Conservation (phyloP, 1,140 invertebrate genomes). For the Lycorma delicatula region DNA sequence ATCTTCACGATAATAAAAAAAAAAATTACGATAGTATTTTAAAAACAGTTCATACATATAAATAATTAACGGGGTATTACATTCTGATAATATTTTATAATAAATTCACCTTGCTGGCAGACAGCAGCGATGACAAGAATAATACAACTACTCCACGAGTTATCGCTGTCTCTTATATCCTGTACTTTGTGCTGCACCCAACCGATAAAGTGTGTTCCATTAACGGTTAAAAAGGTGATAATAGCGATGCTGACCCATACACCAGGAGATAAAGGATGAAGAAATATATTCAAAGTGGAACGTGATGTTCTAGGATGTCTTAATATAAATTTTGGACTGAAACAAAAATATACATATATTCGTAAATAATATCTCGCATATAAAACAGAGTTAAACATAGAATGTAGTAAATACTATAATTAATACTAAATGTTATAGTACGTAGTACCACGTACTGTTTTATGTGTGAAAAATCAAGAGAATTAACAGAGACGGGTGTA, state of each 20-base stretch:
- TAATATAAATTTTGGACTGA: slow-evolving; percentile 50
- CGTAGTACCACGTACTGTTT: too few relatives aligned
- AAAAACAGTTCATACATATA: too few relatives aligned
- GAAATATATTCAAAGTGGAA: slow-evolving; percentile 27
- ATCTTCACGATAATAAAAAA: too few relatives aligned
- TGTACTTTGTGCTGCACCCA: not conserved
- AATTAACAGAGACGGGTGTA: too few relatives aligned
- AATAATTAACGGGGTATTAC: too few relatives aligned
- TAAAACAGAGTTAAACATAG: too few relatives aligned
- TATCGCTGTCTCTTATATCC: not conserved
- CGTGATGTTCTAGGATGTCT: slow-evolving; percentile 49
- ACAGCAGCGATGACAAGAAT: slow-evolving; percentile 37
- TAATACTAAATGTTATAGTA: too few relatives aligned
- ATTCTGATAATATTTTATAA: not conserved
- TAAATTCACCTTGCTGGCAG: slow-evolving; percentile 43
- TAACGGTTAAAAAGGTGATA: not conserved
- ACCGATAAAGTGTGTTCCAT: not conserved
- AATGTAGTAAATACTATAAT: too few relatives aligned
- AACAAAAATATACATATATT: too few relatives aligned
- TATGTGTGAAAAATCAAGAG: too few relatives aligned
- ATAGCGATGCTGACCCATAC: slow-evolving; percentile 2
- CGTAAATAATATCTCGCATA: too few relatives aligned
- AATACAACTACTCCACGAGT: slow-evolving; percentile 26
- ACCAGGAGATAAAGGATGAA: slow-evolving; percentile 2
- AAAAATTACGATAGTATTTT: too few relatives aligned